phyloP scores from a whole-genome alignment of 2,797 vertebrate species.

The Novumbra hubbsi region DNA sequence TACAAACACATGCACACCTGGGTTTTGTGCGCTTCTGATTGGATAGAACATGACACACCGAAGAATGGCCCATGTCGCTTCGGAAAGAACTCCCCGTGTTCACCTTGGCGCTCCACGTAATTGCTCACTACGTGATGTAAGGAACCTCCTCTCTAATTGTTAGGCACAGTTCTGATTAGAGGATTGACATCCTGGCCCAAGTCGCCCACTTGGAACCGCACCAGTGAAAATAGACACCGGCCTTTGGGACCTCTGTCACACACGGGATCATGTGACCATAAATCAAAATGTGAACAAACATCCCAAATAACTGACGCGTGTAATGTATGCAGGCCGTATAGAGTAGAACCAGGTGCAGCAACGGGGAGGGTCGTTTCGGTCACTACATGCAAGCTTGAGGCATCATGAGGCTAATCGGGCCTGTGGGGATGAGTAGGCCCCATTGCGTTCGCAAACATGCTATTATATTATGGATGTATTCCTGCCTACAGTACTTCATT shows the following conservation, averaged over 20 bases:
- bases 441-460: not conserved
- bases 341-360: not conserved
- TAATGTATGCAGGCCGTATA: not conserved
- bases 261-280: not conserved
- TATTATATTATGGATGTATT: not conserved
- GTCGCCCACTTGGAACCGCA: no score
- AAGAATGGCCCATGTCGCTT: not conserved
- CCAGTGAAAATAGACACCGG: not conserved
- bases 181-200: not conserved
- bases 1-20: conserved; percentile 34
- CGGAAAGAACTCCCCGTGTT: not conserved
- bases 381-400: not conserved
- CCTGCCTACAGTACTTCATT: not conserved
- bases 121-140: no score
- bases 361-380: not conserved
- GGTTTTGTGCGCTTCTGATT: not conserved
- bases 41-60: not conserved
- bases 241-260: not conserved
- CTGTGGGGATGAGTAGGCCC: not conserved
- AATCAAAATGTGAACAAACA: not conserved
- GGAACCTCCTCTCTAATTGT: not conserved
- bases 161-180: not conserved
- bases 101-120: not conserved
- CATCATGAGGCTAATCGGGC: not conserved
- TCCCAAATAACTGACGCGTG: not conserved